Evolutionary conservation across 2,888 invertebrate genomes (phyloP).

Genomic region (Brassicogethes aeneus): DNA sequence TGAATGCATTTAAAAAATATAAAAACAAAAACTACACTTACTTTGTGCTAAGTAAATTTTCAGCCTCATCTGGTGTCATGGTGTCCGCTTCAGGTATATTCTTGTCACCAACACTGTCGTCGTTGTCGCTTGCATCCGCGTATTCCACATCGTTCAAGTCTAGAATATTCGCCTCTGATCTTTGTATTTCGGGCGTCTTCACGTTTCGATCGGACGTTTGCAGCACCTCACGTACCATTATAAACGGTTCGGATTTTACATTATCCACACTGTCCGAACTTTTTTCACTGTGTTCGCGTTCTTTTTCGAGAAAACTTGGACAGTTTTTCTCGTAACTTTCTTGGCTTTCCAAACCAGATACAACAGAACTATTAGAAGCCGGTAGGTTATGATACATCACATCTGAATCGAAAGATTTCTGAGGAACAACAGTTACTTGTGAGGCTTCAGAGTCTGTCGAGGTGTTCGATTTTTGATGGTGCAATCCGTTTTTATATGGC

Average conservation of each 20-base stretch:
- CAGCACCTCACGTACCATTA: constrained; percentile 28
- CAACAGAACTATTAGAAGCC: constrained; percentile 31
- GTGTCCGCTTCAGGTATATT: constrained; percentile 42
- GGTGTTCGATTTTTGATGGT: constrained; percentile 36
- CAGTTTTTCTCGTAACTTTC: constrained; percentile 25
- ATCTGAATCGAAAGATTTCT: constrained; percentile 31
- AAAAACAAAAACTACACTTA: too few species aligned
- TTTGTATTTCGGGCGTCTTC: constrained; percentile 26
- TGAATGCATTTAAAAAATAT: too few species aligned
- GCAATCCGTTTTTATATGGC: constrained; percentile 31
- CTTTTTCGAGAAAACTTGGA: constrained; percentile 46
- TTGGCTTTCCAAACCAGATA: constrained; percentile 36
- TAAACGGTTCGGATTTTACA: constrained; percentile 29
- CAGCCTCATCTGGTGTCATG: constrained; percentile 84
- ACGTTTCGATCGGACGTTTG: constrained; percentile 17
- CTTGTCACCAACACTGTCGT: constrained; percentile 31
- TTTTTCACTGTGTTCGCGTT: constrained; percentile 36
- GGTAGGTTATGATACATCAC: constrained; percentile 33
- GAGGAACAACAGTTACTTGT: constrained; percentile 32
- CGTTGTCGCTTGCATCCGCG: constrained; percentile 47
- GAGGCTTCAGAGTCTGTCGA: constrained; percentile 35
- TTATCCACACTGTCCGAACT: constrained; percentile 14
- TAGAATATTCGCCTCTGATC: constrained; percentile 46
- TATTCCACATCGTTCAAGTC: constrained; percentile 50
- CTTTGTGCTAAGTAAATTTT: constrained; percentile 79